Percentiles rank a stretch among this genome's conserved stretches.
Evolutionary conservation across 2,888 invertebrate species (phyloP).

Genomic region (Silvanus unidentatus): DNA sequence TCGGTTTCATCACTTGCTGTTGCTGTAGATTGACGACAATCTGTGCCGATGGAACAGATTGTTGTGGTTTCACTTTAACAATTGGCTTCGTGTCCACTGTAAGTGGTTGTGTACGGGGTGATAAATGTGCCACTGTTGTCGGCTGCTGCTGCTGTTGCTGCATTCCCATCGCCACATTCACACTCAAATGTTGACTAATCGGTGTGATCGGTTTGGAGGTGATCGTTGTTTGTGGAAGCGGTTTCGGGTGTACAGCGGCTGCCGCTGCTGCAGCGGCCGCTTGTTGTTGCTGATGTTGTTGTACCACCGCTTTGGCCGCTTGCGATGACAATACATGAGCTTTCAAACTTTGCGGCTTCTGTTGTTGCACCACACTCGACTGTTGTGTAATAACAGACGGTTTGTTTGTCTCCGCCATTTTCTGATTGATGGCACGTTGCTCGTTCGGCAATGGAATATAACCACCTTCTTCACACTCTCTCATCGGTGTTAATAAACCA

Average conservation of each 20-base stretch:
- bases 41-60: constrained; percentile 28
- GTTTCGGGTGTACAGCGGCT: constrained; percentile 6
- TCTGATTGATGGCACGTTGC: constrained; percentile 21
- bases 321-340: constrained; percentile 58
- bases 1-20: constrained; percentile 26
- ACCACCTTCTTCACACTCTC: constrained; percentile 64
- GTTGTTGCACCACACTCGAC: constrained; percentile 24
- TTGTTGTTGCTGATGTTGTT: constrained; percentile 11
- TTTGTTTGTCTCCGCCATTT: constrained; percentile 8
- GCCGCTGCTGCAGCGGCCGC: constrained; percentile 23
- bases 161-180: constrained; percentile 36
- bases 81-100: constrained; percentile 23
- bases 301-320: constrained; percentile 33
- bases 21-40: constrained; percentile 20
- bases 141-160: constrained; percentile 30
- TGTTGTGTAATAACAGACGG: constrained; percentile 21
- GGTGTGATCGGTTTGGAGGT: constrained; percentile 20
- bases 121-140: constrained; percentile 34
- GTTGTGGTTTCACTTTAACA: constrained; percentile 28
- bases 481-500: constrained; percentile 63
- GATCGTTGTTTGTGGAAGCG: constrained; percentile 3
- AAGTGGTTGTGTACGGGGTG: constrained; percentile 33
- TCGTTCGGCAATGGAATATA: constrained; percentile 54
- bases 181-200: constrained; percentile 36
- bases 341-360: constrained; percentile 55